Percentiles rank a stretch among this genome's conserved stretches.
Evolutionary conservation across 2,113 vertebrate genomes (phyloP).

Genomic region (Telmatochromis sp.): DNA sequence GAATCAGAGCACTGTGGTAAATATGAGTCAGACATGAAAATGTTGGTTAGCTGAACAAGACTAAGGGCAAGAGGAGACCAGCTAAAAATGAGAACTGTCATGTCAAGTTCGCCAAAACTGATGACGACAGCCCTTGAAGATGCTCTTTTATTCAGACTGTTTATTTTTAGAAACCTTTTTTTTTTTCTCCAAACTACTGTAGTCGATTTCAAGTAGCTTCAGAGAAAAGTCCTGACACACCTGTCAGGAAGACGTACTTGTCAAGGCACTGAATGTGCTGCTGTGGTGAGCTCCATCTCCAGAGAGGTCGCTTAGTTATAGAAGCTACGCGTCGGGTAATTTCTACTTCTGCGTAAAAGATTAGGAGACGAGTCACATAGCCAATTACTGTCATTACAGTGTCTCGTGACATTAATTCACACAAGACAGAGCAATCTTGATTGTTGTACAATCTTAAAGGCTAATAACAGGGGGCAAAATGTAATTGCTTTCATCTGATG

Average conservation of each 20-base stretch:
- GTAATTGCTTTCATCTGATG: slow-evolving; percentile 18
- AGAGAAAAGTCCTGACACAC: slow-evolving; percentile 15
- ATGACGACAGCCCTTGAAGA: slow-evolving; percentile 31
- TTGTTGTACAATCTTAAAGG: slow-evolving; percentile 23
- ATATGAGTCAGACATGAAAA: slow-evolving; percentile 40
- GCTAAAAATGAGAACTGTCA: slow-evolving; percentile 55
- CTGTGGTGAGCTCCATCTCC: slow-evolving; percentile 21
- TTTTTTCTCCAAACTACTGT: not conserved
- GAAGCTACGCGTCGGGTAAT: slow-evolving; percentile 51
- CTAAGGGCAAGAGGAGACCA: slow-evolving; percentile 28
- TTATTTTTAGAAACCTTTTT: slow-evolving; percentile 56
- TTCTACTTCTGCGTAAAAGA: slow-evolving; percentile 38
- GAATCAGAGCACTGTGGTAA: slow-evolving; percentile 25
- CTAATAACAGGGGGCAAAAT: slow-evolving; percentile 21
- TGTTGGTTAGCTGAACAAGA: slow-evolving; percentile 33
- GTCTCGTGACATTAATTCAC: slow-evolving; percentile 26
- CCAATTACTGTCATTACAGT: slow-evolving; percentile 54
- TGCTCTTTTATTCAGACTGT: not conserved
- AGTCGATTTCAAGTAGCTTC: slow-evolving; percentile 29
- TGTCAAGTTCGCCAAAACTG: slow-evolving; percentile 22
- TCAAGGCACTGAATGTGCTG: slow-evolving; percentile 38
- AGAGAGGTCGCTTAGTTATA: slow-evolving; percentile 26
- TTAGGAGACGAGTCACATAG: slow-evolving; percentile 36
- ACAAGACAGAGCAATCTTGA: not conserved
- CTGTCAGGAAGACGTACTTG: slow-evolving; percentile 40